Percentiles rank a stretch among this genome's conserved stretches.
These are phyloP conservation scores for Phalloptychus januarius DNA, from an alignment of 2,797 vertebrate genomes.

Conservation along the genomic window DNA sequence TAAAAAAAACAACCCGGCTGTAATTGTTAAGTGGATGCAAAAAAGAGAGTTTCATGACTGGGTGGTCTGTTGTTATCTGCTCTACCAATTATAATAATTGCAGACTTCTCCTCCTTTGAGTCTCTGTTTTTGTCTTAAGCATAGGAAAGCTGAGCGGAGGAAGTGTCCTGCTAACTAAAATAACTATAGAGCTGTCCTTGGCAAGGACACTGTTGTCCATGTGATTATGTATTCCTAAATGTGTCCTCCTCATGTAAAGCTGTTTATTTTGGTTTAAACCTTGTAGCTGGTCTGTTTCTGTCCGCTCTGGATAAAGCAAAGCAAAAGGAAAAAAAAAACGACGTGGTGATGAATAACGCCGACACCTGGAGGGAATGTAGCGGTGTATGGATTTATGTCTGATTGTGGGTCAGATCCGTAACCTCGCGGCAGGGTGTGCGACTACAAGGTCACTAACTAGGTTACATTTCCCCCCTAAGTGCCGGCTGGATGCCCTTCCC, in stretches of 20 bases:
- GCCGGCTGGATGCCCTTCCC: not conserved
- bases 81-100: not conserved
- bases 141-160: slow-evolving; percentile 16
- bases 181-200: slow-evolving; percentile 3
- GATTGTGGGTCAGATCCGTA: slow-evolving; percentile 11
- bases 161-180: slow-evolving; percentile 11
- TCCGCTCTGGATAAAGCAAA: slow-evolving; percentile 24
- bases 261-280: not conserved
- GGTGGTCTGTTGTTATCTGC: not conserved
- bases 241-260: not conserved
- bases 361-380: slow-evolving; percentile 38
- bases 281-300: slow-evolving; percentile 14
- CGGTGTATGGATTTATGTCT: slow-evolving; percentile 10
- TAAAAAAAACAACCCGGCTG: slow-evolving; percentile 7
- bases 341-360: slow-evolving; percentile 50
- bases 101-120: not conserved
- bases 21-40: slow-evolving; percentile 13
- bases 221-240: slow-evolving; percentile 23
- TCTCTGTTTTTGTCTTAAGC: slow-evolving; percentile 5
- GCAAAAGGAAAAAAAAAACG: not conserved
- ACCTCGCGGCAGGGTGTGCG: slow-evolving; percentile 25
- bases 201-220: slow-evolving; percentile 19
- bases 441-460: slow-evolving; percentile 53
- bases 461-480: not conserved
- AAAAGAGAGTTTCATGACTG: not conserved